Evolutionary conservation across 2,888 invertebrate genomes (phyloP).

Genomic region (Seladonia tumulorum): DNA sequence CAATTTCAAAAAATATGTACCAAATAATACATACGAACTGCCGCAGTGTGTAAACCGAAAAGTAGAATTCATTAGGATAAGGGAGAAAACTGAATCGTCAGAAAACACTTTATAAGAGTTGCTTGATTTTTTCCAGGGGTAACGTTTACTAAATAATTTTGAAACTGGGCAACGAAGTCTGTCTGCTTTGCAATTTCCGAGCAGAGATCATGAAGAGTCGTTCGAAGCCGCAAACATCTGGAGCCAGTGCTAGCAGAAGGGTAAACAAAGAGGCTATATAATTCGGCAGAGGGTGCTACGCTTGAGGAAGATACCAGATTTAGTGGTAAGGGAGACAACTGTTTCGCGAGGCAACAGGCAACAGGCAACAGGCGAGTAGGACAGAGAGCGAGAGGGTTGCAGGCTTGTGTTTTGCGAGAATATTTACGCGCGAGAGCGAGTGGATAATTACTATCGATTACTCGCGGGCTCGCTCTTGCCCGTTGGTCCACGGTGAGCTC

Average conservation of each 20-base stretch:
- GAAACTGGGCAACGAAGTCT: too few species aligned
- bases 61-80: too few species aligned
- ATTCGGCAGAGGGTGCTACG: not conserved
- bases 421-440: slow-evolving; percentile 59
- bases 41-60: too few species aligned
- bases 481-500: slow-evolving; percentile 46
- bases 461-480: slow-evolving; percentile 41
- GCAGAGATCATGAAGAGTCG: too few species aligned
- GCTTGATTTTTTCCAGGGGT: too few species aligned
- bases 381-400: not conserved
- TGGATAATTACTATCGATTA: slow-evolving; percentile 69
- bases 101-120: too few species aligned
- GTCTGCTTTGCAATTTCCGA: too few species aligned
- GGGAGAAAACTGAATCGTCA: too few species aligned
- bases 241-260: not conserved
- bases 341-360: not conserved
- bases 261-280: not conserved
- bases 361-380: not conserved
- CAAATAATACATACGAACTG: too few species aligned
- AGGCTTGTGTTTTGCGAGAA: slow-evolving; percentile 44
- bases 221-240: not conserved
- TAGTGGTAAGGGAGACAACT: not conserved
- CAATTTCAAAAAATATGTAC: too few species aligned
- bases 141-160: too few species aligned
- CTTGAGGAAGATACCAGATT: not conserved